Base-by-base conservation (phyloP, 2,888 invertebrate genomes). In the Eupeodes latifasciatus region DNA sequence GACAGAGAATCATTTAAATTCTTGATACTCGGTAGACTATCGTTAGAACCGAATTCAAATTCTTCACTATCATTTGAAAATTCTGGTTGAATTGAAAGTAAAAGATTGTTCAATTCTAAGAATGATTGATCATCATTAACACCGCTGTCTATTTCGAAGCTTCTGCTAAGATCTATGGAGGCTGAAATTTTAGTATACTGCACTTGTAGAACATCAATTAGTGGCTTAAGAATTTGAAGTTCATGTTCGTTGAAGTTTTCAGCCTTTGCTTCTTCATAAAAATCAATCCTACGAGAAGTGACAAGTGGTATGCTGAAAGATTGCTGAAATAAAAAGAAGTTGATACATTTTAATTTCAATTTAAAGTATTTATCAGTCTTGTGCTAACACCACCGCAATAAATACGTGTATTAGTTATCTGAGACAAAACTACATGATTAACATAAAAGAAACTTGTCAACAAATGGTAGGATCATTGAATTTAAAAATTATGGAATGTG, bases 191-290 rank as follows among this genome's bases (percentile, higher is more conserved):
- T 47, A 19, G 76, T 66, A 49, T 83, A 86, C 16, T 72, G 83
- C 1, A 12, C 1, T 61, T 83, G 78, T 10, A 83, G 49, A 11
- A 27, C 53, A 0, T 86, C 66, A 59, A 83, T 75, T 7, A 86
- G 36, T 53, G 86, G 86, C 11, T 59, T 47, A 0, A 83, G 10
- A 7, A 86, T 44, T 40, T 86, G 53, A 4, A 83, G 64, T 61
- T 86, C 86, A 12, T 83, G 40, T 5, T 49, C 4, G 47, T 79
- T 79, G n/a, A 86, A 66, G 12, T 76, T 57, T 75, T 86, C 78
- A 4, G 5, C 10, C 4, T 27, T 47, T 0, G 83, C 83, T 47
- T 79, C 53, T 44, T 79, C 53, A n/a, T 67, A 49, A 34, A 82
- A 77, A 11, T 78, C n/a, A 0, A 69, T 49, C 0, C 34, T 27